phyloP scores from a whole-genome alignment of 2,113 vertebrate genomes.

The Syngnathus floridae region DNA sequence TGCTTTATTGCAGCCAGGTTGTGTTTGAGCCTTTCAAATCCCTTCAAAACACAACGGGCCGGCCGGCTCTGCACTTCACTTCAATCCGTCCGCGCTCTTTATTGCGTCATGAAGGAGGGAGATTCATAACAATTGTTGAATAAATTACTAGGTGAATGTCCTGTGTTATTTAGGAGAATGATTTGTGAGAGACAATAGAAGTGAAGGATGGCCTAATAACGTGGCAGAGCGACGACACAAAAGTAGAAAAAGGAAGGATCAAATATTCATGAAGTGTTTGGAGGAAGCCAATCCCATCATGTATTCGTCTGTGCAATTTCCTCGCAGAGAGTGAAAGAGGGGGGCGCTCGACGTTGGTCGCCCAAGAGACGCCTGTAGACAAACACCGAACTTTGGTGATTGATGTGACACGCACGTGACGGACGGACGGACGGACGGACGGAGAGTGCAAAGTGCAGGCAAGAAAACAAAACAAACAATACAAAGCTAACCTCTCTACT shows the following conservation, averaged over 20 bases:
- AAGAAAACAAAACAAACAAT: constrained; percentile 2
- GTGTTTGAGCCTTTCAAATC: background rate
- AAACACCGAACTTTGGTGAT: constrained; percentile 53
- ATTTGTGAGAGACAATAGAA: constrained; percentile 13
- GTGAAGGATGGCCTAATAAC: constrained; percentile 33
- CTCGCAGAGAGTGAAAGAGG: constrained; percentile 38
- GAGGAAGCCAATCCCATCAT: constrained; percentile 44
- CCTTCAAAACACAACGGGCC: background rate
- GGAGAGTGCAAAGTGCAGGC: constrained; percentile 42
- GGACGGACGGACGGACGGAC: constrained; percentile 27
- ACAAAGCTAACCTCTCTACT: constrained; percentile 26
- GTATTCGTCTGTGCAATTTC: constrained; percentile 47
- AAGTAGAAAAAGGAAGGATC: constrained; percentile 24
- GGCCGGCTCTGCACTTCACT: background rate
- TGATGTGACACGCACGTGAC: constrained; percentile 55
- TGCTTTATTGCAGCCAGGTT: constrained; percentile 11
- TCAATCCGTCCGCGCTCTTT: constrained; percentile 9
- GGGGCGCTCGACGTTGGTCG: constrained; percentile 26
- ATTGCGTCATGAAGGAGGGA: constrained; percentile 17
- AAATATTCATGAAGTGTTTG: constrained; percentile 58
- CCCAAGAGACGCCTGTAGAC: constrained; percentile 53
- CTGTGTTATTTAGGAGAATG: constrained; percentile 5
- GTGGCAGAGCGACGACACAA: constrained; percentile 5
- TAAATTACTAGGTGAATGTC: constrained; percentile 1
- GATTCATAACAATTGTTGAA: constrained; percentile 9